These are phyloP conservation scores for Cataglyphis rosenhaueri DNA, from an alignment of 2,888 invertebrate species.

Conservation along the genomic window DNA sequence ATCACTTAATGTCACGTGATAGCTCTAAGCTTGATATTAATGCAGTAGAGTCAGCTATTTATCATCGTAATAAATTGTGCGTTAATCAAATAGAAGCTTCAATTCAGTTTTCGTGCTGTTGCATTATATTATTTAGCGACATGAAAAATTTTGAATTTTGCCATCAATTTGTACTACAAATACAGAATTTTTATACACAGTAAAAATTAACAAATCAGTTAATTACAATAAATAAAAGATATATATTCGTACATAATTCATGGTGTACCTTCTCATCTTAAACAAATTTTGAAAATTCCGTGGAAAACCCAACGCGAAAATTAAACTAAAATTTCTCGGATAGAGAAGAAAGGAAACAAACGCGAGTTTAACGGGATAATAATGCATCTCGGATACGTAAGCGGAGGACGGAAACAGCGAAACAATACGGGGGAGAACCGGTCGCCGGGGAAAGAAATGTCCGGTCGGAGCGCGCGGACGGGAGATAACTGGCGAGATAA, in stretches of 20 bases:
- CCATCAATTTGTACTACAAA: neutral
- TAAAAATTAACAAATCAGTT: neutral
- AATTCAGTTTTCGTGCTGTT: neutral
- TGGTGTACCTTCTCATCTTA: neutral
- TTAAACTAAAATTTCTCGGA: neutral
- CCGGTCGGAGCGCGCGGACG: constrained; percentile 6
- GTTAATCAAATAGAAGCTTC: constrained; percentile 28
- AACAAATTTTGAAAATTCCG: neutral
- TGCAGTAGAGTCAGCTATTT: constrained; percentile 24
- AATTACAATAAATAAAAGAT: constrained; percentile 1
- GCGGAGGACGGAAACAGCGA: neutral
- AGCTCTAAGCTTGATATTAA: constrained; percentile 45
- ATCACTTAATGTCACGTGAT: constrained; percentile 46
- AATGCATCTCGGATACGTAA: neutral
- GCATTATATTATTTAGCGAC: constrained; percentile 1
- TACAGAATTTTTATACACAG: neutral
- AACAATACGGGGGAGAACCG: constrained; percentile 11
- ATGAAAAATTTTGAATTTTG: neutral
- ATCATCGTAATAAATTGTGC: constrained; percentile 43
- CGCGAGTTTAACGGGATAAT: constrained; percentile 24
- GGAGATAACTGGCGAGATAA: constrained; percentile 60
- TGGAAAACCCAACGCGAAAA: neutral
- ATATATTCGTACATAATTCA: neutral
- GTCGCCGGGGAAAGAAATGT: constrained; percentile 18
- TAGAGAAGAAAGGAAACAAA: neutral